These are phyloP conservation scores for Cryptops parisi DNA, from an alignment of 2,888 invertebrate genomes.

Conservation along the genomic window DNA sequence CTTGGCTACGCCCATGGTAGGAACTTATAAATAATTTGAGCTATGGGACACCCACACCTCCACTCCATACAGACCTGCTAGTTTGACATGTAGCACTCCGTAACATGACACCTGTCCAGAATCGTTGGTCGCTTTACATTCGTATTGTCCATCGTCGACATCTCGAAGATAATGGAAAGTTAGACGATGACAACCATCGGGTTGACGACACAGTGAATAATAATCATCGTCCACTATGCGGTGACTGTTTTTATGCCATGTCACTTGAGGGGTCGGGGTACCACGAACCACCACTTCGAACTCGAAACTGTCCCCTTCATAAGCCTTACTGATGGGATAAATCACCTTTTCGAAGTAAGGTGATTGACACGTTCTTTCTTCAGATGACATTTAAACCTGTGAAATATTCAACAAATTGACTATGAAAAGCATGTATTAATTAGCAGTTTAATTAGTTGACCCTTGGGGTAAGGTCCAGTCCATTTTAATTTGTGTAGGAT, in stretches of 20 bases:
- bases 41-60: too few species aligned
- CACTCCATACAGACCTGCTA: constrained; percentile 7
- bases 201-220: neutral
- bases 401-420: too few species aligned
- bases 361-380: too few species aligned
- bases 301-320: neutral
- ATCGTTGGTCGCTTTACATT: constrained; percentile 15
- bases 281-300: neutral
- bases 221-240: constrained; percentile 2
- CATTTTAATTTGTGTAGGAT: too few species aligned
- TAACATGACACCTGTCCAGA: constrained; percentile 17
- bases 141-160: constrained; percentile 18
- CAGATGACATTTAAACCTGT: too few species aligned
- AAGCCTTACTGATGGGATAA: neutral
- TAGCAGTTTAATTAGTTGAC: too few species aligned
- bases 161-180: constrained; percentile 1
- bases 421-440: too few species aligned
- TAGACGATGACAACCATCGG: constrained; percentile 7
- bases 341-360: neutral
- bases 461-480: too few species aligned
- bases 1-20: too few species aligned
- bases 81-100: constrained; percentile 11
- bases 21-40: too few species aligned
- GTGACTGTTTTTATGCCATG: neutral
- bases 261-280: constrained; percentile 2